Evolutionary conservation across 1,140 invertebrate species (phyloP), one percentile per base, ranked within the genome.

Genomic region (Drosophila kepulauana): DNA sequence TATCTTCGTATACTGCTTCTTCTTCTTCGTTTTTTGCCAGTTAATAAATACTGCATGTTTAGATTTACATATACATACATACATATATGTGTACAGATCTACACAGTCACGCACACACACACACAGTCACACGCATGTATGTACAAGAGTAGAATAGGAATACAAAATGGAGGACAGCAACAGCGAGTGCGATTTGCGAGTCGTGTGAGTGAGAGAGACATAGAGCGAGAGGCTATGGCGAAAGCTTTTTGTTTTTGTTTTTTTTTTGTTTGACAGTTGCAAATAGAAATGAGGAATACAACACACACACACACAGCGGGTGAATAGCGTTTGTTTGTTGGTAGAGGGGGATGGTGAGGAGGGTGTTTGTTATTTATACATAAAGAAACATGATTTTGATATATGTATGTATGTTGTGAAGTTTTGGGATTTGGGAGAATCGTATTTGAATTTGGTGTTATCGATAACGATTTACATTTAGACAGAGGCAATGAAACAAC

Each of bases 381-480:
- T 16, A 13, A 25, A 16, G 28, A 6, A 3, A 51, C 10, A 10
- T 8, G 8, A 15, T n/a, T 41, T 43, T 43, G 5, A 7, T 43
- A n/a, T 11, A 41, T 2, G 1, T 41, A 3, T 56, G 2, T 16
- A 10, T 56, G 25, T 49, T 38, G 63, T 59, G 63, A 51, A 41
- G 49, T 43, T 13, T 49, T 15, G 3, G 7, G 20, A 33, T 35
- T 30, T 11, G 16, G 33, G 30, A 10, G 13, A 10, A 30, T 25
- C 20, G 4, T 28, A 63, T 35, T 46, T 46, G 45, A 6, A 33
- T 33, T 6, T 33, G 38, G 38, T 43, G 54, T 59, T 73, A 70
- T 64, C 62, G 65, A 70, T 70, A 70, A 74, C 69, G 63, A 54
- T 67, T 67, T 67, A 86, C 78, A 86, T 71, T 85, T 70, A 85